Evolutionary conservation across 1,140 invertebrate species (phyloP), one percentile per base, ranked within the genome.

Genomic region (Atta texana): DNA sequence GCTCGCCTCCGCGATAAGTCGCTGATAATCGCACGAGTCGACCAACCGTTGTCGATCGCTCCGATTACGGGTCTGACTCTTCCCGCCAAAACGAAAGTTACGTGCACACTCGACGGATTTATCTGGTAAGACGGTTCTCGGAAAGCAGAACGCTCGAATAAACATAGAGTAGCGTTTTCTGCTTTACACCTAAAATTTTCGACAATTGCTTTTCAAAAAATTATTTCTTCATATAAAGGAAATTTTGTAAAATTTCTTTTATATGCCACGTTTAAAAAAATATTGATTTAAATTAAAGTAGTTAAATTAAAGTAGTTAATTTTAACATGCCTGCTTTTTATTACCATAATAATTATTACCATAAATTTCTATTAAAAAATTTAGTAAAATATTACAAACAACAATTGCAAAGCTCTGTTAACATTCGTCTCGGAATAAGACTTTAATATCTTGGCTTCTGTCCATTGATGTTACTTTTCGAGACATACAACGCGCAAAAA

Each of bases 1-100:
- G 90, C 86, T 91, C 88, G 87, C 66, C 80, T 86, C 68, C 61
- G 68, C 92, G 92, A 92, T 93, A 93, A 93, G 85, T 91, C 53
- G 75, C 71, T 92, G 88, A 91, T 89, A 90, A 91, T 89, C 88
- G 59, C 63, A 59, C 68, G 39, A 55, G 78, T 63, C 31, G 49
- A 21, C 76, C 77, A 82, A 61, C 85, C 16, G 68, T 87, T 49
- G 72, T 76, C 78, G 89, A 90, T 90, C 88, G 68, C 63, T 84
- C 63, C 21, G 89, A 90, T 90, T 74, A 74, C 44, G 34, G 24
- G 57, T 14, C 59, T 59, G 18, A 59, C 44, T 78, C 28, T 59
- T 61, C 34, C 66, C 44, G 69, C 39, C 84, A 59, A 84, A 84
- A 74, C 69, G 39, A 51, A 21, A 6, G 31, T 31, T 55, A 14